phyloP scores from a whole-genome alignment of 2,113 vertebrate species.

The Percina caprodes region DNA sequence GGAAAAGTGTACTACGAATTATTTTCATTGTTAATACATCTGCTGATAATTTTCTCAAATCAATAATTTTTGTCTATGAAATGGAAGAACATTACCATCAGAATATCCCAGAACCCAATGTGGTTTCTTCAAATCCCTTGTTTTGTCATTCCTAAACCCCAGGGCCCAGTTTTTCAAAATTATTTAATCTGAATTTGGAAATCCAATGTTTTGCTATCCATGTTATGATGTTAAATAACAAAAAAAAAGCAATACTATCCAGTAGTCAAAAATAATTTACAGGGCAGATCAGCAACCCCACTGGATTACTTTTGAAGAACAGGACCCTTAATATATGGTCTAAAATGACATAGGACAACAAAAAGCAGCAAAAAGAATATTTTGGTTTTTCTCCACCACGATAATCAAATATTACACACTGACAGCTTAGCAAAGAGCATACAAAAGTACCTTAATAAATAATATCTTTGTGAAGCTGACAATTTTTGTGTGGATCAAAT shows the following conservation, averaged over 20 bases:
- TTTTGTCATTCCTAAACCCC: not conserved
- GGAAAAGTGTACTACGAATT: not conserved
- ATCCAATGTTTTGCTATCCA: no score
- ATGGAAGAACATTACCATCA: not conserved
- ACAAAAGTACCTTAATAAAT: slow-evolving; percentile 9
- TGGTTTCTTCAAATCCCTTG: not conserved
- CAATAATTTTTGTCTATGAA: not conserved
- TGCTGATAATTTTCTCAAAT: not conserved
- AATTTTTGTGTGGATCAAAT: slow-evolving; percentile 29
- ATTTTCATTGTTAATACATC: not conserved
- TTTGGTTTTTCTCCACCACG: not conserved
- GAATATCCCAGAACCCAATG: not conserved
- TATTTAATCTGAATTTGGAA: no score
- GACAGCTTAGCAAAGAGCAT: not conserved
- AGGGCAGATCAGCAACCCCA: no score
- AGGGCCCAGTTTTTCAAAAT: not conserved
- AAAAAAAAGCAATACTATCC: no score
- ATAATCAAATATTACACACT: not conserved
- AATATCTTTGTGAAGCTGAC: slow-evolving; percentile 1
- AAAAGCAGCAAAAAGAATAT: not conserved
- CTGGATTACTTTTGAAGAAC: no score
- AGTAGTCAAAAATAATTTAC: no score
- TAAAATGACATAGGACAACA: not conserved
- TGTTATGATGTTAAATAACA: no score
- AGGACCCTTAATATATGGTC: not conserved